These are phyloP conservation scores for Xanthorhoe spadicearia DNA, from an alignment of 2,888 invertebrate genomes.

Conservation along the genomic window DNA sequence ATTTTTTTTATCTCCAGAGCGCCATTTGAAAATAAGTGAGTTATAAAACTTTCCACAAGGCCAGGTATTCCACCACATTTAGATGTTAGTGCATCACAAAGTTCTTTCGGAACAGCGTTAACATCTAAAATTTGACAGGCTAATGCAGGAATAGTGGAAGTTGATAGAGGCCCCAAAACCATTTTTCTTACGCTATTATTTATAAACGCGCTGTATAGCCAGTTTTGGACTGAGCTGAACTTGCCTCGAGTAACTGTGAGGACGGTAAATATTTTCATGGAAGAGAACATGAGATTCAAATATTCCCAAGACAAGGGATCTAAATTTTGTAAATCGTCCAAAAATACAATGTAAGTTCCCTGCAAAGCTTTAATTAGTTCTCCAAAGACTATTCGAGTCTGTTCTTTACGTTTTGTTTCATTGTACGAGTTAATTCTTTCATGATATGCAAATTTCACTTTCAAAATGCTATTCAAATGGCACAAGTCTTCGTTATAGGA, in stretches of 20 bases:
- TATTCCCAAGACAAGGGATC: slow-evolving; percentile 77
- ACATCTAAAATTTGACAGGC: slow-evolving; percentile 86
- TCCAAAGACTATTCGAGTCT: slow-evolving; percentile 68
- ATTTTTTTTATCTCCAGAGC: slow-evolving; percentile 70
- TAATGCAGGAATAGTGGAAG: slow-evolving; percentile 73
- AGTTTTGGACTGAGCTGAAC: slow-evolving; percentile 65
- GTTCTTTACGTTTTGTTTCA: slow-evolving; percentile 67
- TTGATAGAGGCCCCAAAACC: slow-evolving; percentile 69
- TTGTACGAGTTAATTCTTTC: slow-evolving; percentile 66
- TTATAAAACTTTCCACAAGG: slow-evolving; percentile 79
- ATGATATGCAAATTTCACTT: slow-evolving; percentile 80
- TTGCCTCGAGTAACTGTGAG: slow-evolving; percentile 70
- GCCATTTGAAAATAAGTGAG: slow-evolving; percentile 78
- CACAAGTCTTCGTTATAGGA: slow-evolving; percentile 76
- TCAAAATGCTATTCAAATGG: slow-evolving; percentile 81
- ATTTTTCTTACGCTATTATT: slow-evolving; percentile 72
- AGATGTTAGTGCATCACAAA: slow-evolving; percentile 74
- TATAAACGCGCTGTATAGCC: slow-evolving; percentile 75
- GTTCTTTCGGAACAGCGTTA: slow-evolving; percentile 79
- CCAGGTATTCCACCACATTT: slow-evolving; percentile 83
- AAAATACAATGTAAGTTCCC: slow-evolving; percentile 66
- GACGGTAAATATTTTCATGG: slow-evolving; percentile 66
- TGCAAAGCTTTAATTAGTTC: slow-evolving; percentile 64
- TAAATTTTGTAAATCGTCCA: slow-evolving; percentile 81
- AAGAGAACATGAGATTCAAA: slow-evolving; percentile 64